These are phyloP conservation scores for Drosophila borealis DNA, from an alignment of 2,888 invertebrate species.

Conservation along the genomic window DNA sequence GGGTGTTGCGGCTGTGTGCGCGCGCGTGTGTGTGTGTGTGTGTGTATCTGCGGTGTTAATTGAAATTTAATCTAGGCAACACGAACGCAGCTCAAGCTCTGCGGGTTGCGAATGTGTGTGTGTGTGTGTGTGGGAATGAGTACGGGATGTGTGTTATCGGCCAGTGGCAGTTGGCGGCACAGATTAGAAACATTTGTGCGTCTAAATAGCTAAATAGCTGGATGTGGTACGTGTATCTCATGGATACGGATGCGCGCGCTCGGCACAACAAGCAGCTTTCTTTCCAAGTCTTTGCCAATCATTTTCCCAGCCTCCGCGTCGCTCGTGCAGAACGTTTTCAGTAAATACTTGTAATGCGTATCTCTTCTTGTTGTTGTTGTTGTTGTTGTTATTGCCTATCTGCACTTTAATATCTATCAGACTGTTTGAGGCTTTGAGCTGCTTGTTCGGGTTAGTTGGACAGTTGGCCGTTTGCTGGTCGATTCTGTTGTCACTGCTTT, in stretches of 20 bases:
- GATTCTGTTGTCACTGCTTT: conserved; percentile 56
- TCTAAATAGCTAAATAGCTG: conserved; percentile 70
- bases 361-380: conserved; percentile 4
- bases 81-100: conserved; percentile 56
- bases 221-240: conserved; percentile 56
- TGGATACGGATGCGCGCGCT: conserved; percentile 68
- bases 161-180: conserved; percentile 61
- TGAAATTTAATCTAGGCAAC: conserved; percentile 76
- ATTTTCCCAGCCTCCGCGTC: conserved; percentile 48
- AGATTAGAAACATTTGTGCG: conserved; percentile 77
- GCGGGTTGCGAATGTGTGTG: conserved; percentile 41
- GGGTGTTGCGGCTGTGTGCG: conserved; percentile 17
- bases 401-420: conserved; percentile 57
- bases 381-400: conserved; percentile 33
- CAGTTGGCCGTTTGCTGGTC: conserved; percentile 17
- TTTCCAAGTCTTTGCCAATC: conserved; percentile 51
- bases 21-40: no score
- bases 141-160: conserved; percentile 63
- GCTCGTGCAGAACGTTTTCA: conserved; percentile 25
- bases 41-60: conserved; percentile 68
- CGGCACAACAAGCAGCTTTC: conserved; percentile 41
- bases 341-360: conserved; percentile 33
- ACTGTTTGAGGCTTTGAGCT: conserved; percentile 21
- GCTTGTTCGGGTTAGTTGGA: conserved; percentile 26
- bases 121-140: conserved; percentile 47